A percentile compares a stretch with the other conserved stretches of the same genome.
Conservation (phyloP, 2,888 invertebrate species). For the Amiota minor region DNA sequence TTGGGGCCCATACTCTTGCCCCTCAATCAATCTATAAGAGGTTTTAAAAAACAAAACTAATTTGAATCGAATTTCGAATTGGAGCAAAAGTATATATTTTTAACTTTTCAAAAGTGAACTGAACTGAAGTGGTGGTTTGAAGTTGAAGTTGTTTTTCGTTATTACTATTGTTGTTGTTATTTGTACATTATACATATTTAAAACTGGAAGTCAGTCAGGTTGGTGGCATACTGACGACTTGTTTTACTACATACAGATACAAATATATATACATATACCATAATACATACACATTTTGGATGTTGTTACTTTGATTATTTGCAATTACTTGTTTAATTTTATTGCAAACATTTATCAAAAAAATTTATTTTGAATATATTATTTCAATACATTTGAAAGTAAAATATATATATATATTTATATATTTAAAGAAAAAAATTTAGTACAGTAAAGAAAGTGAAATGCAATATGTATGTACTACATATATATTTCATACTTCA, state of each 20-base stretch:
- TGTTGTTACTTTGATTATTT: not conserved
- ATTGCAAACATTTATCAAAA: not conserved
- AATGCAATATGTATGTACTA: too few relatives aligned
- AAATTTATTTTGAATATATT: not conserved
- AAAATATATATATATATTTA: not conserved
- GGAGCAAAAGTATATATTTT: not conserved
- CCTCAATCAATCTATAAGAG: not conserved
- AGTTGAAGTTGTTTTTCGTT: not conserved
- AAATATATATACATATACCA: not conserved
- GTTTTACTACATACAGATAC: not conserved
- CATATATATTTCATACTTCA: too few relatives aligned
- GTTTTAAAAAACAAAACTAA: conserved; percentile 11
- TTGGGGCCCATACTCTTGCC: not conserved
- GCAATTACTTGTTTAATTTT: not conserved
- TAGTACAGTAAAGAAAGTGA: not conserved
- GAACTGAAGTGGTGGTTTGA: not conserved
- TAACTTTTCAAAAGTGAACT: too few relatives aligned
- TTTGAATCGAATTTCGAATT: conserved; percentile 19
- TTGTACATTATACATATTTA: not conserved
- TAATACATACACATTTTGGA: not conserved
- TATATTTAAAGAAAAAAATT: not conserved
- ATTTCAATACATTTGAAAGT: not conserved
- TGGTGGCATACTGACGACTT: too few relatives aligned
- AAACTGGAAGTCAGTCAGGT: too few relatives aligned
- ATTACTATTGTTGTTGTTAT: conserved; percentile 5